Conservation (phyloP, 2,797 vertebrate genomes). For the Acrocephalus scirpaceus region DNA sequence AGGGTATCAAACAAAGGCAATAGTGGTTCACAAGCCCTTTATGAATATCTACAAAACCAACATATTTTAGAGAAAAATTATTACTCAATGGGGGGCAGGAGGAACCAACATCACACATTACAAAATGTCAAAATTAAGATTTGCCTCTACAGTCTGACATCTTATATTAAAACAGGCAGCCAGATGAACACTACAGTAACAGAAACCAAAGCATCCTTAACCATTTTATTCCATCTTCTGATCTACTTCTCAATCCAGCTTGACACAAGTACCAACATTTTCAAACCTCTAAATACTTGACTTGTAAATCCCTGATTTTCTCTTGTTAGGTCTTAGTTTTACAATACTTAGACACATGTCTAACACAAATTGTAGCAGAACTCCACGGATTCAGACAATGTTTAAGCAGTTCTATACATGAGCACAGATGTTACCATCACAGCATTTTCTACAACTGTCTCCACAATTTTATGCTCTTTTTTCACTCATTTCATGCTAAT, state of each 20-base stretch:
- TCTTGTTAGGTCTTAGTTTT: neutral
- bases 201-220: neutral
- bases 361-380: neutral
- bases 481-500: neutral
- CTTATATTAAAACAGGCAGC: neutral
- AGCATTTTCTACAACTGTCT: neutral
- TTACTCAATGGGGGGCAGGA: rapidly evolving
- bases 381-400: neutral
- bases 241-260: neutral
- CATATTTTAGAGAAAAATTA: neutral
- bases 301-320: neutral
- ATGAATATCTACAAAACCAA: neutral
- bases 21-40: neutral
- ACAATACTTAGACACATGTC: neutral
- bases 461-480: neutral
- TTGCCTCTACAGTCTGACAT: neutral
- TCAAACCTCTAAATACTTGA: neutral
- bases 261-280: neutral
- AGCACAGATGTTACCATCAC: neutral
- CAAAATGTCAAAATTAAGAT: neutral
- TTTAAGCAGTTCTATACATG: neutral
- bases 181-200: neutral
- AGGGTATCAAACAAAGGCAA: neutral
- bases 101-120: neutral
- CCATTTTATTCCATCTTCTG: neutral